phyloP scores from a whole-genome alignment of 2,113 vertebrate genomes.

The Neodon shergylaensis region DNA sequence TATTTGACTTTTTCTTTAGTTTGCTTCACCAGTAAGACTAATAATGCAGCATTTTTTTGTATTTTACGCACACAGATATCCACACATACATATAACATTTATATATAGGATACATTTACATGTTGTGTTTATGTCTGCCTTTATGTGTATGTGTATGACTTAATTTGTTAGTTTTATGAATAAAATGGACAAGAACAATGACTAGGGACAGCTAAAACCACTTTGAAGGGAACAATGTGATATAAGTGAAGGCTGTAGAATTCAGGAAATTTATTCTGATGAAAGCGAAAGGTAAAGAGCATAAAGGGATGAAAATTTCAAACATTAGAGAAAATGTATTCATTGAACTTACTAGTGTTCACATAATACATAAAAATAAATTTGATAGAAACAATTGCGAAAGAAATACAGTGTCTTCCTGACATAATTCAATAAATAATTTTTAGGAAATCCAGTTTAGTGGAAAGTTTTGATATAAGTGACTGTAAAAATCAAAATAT shows the following conservation, averaged over 20 bases:
- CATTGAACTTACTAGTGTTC: not conserved
- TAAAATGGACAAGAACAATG: not conserved
- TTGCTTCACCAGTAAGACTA: not conserved
- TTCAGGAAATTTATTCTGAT: not conserved
- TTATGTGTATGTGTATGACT: not conserved
- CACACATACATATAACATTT: not conserved
- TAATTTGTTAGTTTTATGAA: not conserved
- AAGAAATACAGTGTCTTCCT: not conserved
- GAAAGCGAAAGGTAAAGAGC: not conserved
- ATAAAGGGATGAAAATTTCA: not conserved
- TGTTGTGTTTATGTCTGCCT: not conserved
- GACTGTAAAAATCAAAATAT: conserved; percentile 3
- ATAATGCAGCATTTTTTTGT: not conserved
- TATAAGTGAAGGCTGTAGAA: not conserved
- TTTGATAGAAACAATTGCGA: not conserved
- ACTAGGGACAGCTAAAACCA: not conserved
- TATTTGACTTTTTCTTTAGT: not conserved
- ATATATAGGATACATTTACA: no score
- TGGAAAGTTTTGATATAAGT: not conserved
- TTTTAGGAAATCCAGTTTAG: not conserved
- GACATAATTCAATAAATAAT: not conserved
- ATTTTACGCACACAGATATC: not conserved
- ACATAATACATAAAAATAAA: not conserved
- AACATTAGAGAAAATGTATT: not conserved
- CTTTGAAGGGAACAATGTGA: not conserved